Evolutionary conservation across 1,140 invertebrate genomes (phyloP).

Genomic region (Dreissena polymorpha): DNA sequence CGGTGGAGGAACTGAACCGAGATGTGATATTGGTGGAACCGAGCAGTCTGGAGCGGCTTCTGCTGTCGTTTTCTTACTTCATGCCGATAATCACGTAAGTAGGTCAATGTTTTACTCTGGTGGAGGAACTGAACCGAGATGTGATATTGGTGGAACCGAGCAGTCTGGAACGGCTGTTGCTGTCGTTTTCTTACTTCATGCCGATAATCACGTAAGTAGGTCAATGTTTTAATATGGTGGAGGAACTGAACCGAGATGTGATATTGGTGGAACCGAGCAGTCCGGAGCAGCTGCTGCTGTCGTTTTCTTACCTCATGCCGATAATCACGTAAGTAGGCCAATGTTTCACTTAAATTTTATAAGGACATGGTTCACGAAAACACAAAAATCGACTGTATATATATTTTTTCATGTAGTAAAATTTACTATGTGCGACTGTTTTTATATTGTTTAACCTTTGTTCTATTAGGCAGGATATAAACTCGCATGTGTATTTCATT

Average conservation of each 20-base stretch:
- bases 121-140: slow-evolving; percentile 74
- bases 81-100: slow-evolving; percentile 79
- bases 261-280: slow-evolving; percentile 77
- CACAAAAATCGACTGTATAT: no score
- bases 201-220: slow-evolving; percentile 80
- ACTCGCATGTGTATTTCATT: no score
- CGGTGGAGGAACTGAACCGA: slow-evolving; percentile 75
- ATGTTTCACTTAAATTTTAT: no score
- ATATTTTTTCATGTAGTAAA: no score
- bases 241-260: slow-evolving; percentile 70
- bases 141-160: slow-evolving; percentile 73
- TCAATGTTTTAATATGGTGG: no score
- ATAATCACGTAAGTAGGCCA: slow-evolving; percentile 74
- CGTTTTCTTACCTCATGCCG: slow-evolving; percentile 80
- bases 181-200: slow-evolving; percentile 79
- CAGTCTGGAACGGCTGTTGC: slow-evolving; percentile 80
- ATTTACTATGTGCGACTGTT: no score
- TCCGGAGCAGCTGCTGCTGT: slow-evolving; percentile 77
- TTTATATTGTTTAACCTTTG: no score
- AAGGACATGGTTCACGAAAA: no score
- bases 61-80: slow-evolving; percentile 80
- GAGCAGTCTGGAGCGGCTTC: slow-evolving; percentile 80
- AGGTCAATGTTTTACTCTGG: no score
- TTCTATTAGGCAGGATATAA: no score
- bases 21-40: slow-evolving; percentile 64